These are phyloP conservation scores for Ormyrus nitidulus DNA, from an alignment of 2,888 invertebrate genomes.

Conservation along the genomic window DNA sequence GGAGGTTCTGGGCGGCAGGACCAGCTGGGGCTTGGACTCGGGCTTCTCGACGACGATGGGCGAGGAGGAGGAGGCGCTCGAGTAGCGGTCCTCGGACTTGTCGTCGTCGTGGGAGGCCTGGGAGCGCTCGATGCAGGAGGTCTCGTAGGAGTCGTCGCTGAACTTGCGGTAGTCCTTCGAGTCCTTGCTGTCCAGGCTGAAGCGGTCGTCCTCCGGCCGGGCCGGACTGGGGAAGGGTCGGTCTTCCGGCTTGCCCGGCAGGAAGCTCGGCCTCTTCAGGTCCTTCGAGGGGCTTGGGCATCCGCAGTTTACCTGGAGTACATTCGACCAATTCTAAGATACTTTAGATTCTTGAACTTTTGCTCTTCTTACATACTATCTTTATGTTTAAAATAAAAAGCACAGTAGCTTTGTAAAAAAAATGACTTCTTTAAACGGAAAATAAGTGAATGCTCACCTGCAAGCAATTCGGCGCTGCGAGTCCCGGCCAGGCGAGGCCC, in stretches of 20 bases:
- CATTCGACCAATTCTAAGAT: neutral
- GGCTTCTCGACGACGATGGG: conserved; percentile 76
- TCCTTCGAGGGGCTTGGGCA: conserved; percentile 71
- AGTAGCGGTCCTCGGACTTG: conserved; percentile 67
- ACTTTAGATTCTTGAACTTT: neutral
- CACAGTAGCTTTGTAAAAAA: neutral
- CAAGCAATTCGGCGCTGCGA: conserved; percentile 60
- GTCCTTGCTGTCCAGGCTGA: conserved; percentile 63
- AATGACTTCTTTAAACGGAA: too few relatives aligned
- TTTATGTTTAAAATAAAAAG: neutral
- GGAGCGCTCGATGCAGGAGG: conserved; percentile 27
- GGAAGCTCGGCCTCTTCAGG: conserved; percentile 63
- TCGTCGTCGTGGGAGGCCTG: conserved; percentile 60
- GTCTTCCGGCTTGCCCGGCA: conserved; percentile 60
- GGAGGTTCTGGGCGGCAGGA: conserved; percentile 54
- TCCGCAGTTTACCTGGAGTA: conserved; percentile 68
- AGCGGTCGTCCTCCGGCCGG: conserved; percentile 68
- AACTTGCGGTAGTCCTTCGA: conserved; percentile 58
- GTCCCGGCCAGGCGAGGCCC: conserved; percentile 71
- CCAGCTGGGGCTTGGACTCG: conserved; percentile 8
- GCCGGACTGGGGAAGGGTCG: conserved; percentile 65
- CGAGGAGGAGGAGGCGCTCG: conserved; percentile 61
- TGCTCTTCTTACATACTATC: neutral
- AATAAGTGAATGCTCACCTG: conserved; percentile 26
- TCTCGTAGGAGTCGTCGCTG: conserved; percentile 50